Evolutionary conservation across 2,113 vertebrate genomes (phyloP), one percentile per base, ranked within the genome.

Genomic region (Anolis sagrei): DNA sequence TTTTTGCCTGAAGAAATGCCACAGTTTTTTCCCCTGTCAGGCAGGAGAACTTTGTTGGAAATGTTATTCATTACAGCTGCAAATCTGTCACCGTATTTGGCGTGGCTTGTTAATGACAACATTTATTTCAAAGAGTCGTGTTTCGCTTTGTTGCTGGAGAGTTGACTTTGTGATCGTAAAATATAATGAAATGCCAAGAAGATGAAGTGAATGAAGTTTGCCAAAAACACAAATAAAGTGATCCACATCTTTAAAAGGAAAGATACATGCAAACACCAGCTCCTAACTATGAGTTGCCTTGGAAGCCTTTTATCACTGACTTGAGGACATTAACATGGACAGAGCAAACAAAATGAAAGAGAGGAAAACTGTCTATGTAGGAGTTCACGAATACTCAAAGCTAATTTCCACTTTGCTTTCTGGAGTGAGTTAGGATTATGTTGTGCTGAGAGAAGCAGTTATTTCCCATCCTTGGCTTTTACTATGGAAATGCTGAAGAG

Each of bases 21-120:
- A 96, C 95, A 95, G 96, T 91, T 96, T 95, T 96, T 97, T 81
- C 95, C 96, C 95, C 94, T 97, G 95, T 97, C 94, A 96, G 94
- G 95, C 92, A 95, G 94, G 93, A 96, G 96, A 96, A 96, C 95
- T 96, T 97, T 96, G 95, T 7, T 54, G 95, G 94, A 96, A 96
- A 95, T 95, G 95, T 96, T 96, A 96, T 97, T 97, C 96, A 96
- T 97, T 96, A 96, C 94, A 96, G 95, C 96, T 96, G 95, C 95
- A 97, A 97, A 97, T 97, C 96, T 97, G 96, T 96, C 97, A 97
- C 93, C 48, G 77, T 0, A 93, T 93, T 93, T 97, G 95, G 96
- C 92, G 95, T 94, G 95, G 92, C 92, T 96, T 96, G 96, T 96
- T 97, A 97, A 97, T 97, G 97, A 96, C 95, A 97, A 95, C 96